Evolutionary conservation across 2,797 vertebrate species (phyloP).

Genomic region (Cottoperca gobio): DNA sequence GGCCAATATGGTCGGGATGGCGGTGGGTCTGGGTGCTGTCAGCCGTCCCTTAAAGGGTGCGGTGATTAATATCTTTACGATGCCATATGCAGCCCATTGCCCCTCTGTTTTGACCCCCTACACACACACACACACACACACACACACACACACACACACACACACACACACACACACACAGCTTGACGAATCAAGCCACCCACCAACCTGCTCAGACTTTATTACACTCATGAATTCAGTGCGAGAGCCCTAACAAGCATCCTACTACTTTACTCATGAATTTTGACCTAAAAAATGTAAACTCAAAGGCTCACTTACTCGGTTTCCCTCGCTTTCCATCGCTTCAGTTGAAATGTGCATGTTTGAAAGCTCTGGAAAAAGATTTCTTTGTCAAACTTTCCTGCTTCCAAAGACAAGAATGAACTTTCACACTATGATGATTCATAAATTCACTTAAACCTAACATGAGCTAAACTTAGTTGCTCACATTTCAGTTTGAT

Average conservation of each 20-base stretch:
- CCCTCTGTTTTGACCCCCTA: slow-evolving; percentile 75
- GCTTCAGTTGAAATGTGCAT: neutral
- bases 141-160: slow-evolving; percentile 40
- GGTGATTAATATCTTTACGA: slow-evolving; percentile 99
- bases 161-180: slow-evolving; percentile 48
- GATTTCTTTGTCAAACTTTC: neutral
- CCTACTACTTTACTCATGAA: neutral
- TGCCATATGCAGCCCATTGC: slow-evolving; percentile 87
- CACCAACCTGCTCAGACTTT: slow-evolving; percentile 70
- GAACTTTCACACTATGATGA: neutral
- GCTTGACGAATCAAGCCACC: slow-evolving; percentile 76
- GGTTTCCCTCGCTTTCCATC: neutral
- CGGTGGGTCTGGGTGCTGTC: slow-evolving; percentile 90
- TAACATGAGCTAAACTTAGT: too few species aligned
- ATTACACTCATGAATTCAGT: slow-evolving; percentile 36
- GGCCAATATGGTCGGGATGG: slow-evolving; percentile 86
- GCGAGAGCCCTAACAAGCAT: slow-evolving; percentile 23
- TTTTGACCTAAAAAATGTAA: slow-evolving; percentile 9
- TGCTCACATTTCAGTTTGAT: neutral
- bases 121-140: slow-evolving; percentile 44
- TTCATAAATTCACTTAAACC: neutral
- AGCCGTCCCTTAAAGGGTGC: slow-evolving; percentile 88
- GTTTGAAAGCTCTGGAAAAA: neutral
- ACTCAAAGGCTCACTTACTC: neutral
- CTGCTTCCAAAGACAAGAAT: neutral